Evolutionary conservation across 2,888 invertebrate genomes (phyloP).

Genomic region (Drosophila maculinotata): DNA sequence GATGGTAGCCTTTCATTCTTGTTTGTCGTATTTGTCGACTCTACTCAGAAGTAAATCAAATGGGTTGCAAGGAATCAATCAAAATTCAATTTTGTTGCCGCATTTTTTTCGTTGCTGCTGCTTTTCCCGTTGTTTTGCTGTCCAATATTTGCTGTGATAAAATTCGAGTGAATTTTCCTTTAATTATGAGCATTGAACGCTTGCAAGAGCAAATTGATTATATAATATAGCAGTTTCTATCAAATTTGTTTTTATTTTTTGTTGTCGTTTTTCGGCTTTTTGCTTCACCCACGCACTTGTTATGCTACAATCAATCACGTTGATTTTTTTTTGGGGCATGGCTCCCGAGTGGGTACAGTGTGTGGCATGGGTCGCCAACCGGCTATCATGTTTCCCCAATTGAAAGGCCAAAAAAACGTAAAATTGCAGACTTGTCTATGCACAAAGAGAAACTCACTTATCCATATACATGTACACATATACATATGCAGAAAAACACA

Average conservation of each 20-base stretch:
- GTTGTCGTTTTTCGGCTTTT: not conserved
- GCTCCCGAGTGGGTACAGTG: not conserved
- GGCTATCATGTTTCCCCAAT: constrained; percentile 51
- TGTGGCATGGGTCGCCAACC: constrained; percentile 18
- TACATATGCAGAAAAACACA: not conserved
- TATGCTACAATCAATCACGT: constrained; percentile 62
- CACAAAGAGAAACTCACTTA: not conserved
- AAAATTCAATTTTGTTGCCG: constrained; percentile 47
- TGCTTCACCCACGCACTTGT: not conserved
- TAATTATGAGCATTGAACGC: constrained; percentile 56
- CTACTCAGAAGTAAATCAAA: constrained; percentile 13
- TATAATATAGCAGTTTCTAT: constrained; percentile 6
- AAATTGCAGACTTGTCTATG: constrained; percentile 47
- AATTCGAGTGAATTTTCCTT: constrained; percentile 50
- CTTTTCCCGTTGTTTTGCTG: not conserved
- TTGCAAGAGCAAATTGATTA: constrained; percentile 62
- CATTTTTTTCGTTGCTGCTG: constrained; percentile 8
- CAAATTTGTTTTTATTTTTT: not conserved
- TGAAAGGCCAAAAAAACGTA: constrained; percentile 36
- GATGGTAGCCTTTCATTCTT: too few species aligned
- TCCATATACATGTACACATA: not conserved
- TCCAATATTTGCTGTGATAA: constrained; percentile 7
- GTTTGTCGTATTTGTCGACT: too few species aligned
- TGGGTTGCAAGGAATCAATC: constrained; percentile 55
- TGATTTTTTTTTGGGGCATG: constrained; percentile 15